Evolutionary conservation across 2,888 invertebrate genomes (phyloP).

Genomic region (Tubulanus polymorphus): DNA sequence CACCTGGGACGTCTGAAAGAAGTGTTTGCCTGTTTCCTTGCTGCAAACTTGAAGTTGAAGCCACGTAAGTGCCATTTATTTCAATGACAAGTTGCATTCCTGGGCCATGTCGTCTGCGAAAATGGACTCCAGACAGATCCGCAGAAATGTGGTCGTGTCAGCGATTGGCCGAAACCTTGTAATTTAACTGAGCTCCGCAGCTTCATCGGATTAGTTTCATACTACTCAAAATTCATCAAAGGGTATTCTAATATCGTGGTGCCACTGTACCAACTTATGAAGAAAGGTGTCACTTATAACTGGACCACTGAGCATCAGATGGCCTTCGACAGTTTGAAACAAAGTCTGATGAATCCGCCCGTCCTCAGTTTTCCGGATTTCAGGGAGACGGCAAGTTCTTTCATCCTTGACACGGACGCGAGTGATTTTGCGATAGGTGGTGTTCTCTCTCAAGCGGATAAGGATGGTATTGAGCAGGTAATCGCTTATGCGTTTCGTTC

Average conservation of each 20-base stretch:
- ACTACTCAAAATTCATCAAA: slow-evolving; percentile 2
- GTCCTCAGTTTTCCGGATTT: slow-evolving; percentile 37
- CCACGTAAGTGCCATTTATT: slow-evolving; percentile 8
- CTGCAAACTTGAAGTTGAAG: slow-evolving; percentile 10
- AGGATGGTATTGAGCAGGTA: no score
- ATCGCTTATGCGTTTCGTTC: no score
- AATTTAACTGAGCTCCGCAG: neutral
- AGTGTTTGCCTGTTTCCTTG: slow-evolving; percentile 1
- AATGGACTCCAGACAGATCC: slow-evolving; percentile 3
- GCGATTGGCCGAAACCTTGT: slow-evolving; percentile 1
- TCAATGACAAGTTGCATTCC: slow-evolving; percentile 3
- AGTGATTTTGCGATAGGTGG: no score
- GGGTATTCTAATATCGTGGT: slow-evolving; percentile 1
- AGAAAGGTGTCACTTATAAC: no score
- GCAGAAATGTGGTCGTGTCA: neutral
- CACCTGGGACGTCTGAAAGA: no score
- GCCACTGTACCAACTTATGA: slow-evolving; percentile 3
- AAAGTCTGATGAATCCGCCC: no score
- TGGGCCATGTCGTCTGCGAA: slow-evolving; percentile 12
- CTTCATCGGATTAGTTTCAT: neutral
- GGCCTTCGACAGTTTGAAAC: no score
- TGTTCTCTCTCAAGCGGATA: no score
- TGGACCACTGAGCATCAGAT: no score
- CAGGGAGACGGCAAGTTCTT: slow-evolving; percentile 33
- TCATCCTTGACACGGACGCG: slow-evolving; percentile 38